phyloP scores from a whole-genome alignment of 2,797 vertebrate species.

The Coregonus ussuriensis region DNA sequence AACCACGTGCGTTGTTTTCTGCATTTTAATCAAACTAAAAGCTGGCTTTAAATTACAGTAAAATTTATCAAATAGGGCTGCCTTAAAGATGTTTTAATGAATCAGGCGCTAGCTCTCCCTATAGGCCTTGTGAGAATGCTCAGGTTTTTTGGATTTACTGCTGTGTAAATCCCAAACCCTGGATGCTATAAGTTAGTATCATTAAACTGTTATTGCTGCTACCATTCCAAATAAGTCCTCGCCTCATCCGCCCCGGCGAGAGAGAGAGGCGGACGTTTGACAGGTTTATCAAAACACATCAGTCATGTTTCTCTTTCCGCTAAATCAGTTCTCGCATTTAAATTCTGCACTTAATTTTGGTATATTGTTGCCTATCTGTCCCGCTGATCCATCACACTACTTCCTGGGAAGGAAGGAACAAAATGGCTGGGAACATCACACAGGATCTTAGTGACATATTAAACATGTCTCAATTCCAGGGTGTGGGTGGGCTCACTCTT shows the following conservation, averaged over 20 bases:
- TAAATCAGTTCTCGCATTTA: conserved; percentile 31
- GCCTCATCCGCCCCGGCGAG: conserved; percentile 1
- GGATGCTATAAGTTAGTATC: conserved; percentile 35
- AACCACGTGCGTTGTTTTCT: conserved; percentile 23
- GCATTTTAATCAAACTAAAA: conserved; percentile 64
- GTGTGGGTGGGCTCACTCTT: neutral
- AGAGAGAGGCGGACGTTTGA: conserved; percentile 23
- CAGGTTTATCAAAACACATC: conserved; percentile 49
- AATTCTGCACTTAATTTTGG: conserved; percentile 28
- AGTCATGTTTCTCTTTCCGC: conserved; percentile 23
- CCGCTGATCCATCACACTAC: conserved; percentile 28
- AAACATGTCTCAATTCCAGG: neutral
- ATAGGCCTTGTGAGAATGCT: neutral
- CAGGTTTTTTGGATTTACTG: conserved; percentile 51
- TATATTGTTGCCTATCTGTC: conserved; percentile 31
- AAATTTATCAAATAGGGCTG: conserved; percentile 51
- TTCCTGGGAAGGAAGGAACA: conserved; percentile 19
- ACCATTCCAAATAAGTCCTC: conserved; percentile 25
- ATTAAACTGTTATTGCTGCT: conserved; percentile 42
- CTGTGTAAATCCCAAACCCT: conserved; percentile 42
- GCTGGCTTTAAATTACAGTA: conserved; percentile 40
- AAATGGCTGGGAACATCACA: neutral
- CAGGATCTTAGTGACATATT: conserved; percentile 8
- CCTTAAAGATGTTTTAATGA: conserved; percentile 36
- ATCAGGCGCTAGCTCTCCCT: conserved; percentile 28